phyloP scores from a whole-genome alignment of 2,797 vertebrate species.

The Acipenser transmontanus region DNA sequence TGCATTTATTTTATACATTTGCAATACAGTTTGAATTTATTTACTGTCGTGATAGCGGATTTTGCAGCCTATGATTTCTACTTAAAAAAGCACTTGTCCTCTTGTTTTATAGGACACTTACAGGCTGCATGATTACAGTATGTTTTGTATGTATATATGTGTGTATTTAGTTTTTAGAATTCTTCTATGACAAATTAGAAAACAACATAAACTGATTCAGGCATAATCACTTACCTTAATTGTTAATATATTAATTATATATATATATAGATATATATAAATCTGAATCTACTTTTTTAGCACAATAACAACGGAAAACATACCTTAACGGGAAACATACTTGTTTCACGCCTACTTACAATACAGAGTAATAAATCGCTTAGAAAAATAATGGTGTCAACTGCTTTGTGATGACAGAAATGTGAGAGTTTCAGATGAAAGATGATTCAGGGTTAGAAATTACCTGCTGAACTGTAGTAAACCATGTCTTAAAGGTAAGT shows the following conservation, averaged over 20 bases:
- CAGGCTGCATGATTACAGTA: not conserved
- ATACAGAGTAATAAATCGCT: not conserved
- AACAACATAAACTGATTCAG: too few species aligned
- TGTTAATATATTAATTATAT: not conserved
- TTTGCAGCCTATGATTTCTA: not conserved
- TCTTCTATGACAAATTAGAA: too few species aligned
- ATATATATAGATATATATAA: not conserved
- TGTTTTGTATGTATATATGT: not conserved
- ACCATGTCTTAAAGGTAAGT: too few species aligned
- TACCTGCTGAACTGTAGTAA: not conserved
- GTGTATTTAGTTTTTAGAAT: not conserved
- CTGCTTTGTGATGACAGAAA: not conserved
- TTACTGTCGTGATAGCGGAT: too few species aligned
- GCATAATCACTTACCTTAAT: not conserved
- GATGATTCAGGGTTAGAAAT: conserved; percentile 6
- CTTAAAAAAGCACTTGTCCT: not conserved
- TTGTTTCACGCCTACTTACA: conserved; percentile 4
- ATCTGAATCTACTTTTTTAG: not conserved
- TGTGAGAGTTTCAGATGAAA: conserved; percentile 6
- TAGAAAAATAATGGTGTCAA: not conserved
- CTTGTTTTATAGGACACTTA: too few species aligned
- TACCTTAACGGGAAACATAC: not conserved
- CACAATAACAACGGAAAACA: conserved; percentile 3
- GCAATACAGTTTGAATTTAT: too few species aligned
- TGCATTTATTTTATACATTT: too few species aligned